Conservation (phyloP, 2,888 invertebrate genomes). For the Cheilosia pagana region DNA sequence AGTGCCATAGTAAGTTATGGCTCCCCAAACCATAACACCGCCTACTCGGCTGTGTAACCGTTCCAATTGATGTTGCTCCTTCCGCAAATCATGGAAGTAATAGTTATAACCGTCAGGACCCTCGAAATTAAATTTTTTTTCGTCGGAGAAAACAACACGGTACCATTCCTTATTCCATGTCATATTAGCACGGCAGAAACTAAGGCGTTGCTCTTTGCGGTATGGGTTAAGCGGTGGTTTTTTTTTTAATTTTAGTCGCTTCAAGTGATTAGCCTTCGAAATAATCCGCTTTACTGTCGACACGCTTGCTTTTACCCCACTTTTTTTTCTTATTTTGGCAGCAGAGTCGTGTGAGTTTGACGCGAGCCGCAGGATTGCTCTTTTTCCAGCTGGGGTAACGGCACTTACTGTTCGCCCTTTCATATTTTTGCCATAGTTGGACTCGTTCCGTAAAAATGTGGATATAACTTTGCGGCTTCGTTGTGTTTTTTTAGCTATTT, state of each 20-base stretch:
- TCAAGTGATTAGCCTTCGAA: too few relatives aligned
- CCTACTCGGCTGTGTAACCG: too few relatives aligned
- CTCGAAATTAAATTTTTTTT: conserved; percentile 21
- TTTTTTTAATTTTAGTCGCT: too few relatives aligned
- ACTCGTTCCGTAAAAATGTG: background rate
- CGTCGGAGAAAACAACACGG: conserved; percentile 3
- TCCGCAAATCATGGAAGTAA: conserved; percentile 21
- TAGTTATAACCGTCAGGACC: conserved; percentile 11
- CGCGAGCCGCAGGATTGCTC: conserved; percentile 10
- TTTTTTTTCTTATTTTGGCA: background rate
- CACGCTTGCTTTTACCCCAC: too few relatives aligned
- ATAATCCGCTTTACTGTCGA: too few relatives aligned
- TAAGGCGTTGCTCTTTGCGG: too few relatives aligned
- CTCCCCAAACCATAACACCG: background rate
- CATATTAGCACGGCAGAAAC: too few relatives aligned
- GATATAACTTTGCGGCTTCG: too few relatives aligned
- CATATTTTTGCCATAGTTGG: background rate
- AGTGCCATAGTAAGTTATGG: background rate
- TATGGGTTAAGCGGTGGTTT: too few relatives aligned
- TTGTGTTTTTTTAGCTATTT: background rate
- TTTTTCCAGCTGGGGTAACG: conserved; percentile 11
- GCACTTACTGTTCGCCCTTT: conserved; percentile 1
- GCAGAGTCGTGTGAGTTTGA: conserved; percentile 15
- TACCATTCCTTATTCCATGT: too few relatives aligned
- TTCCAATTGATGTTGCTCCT: background rate